Evolutionary conservation across 2,797 vertebrate genomes (phyloP).

Genomic region (Sylvilagus floridanus): DNA sequence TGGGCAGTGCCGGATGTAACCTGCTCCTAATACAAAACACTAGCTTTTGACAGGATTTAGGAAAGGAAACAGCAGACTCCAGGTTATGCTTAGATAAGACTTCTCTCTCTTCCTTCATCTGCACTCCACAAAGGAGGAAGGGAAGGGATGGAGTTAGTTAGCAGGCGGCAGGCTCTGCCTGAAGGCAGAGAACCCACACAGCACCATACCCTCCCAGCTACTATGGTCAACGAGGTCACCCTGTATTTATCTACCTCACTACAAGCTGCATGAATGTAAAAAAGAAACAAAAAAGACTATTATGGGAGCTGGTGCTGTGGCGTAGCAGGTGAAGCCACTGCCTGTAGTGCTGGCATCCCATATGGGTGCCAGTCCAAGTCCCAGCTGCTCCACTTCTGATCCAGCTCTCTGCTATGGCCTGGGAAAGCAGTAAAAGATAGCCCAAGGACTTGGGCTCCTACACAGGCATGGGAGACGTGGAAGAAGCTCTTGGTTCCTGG

Average conservation of each 20-base stretch:
- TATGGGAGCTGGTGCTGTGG: no score
- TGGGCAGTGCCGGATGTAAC: not conserved
- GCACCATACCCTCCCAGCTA: not conserved
- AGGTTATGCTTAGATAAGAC: not conserved
- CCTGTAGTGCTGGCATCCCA: no score
- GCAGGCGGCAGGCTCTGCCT: not conserved
- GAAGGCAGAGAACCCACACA: not conserved
- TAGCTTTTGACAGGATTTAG: not conserved
- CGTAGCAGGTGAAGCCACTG: no score
- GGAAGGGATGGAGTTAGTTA: not conserved
- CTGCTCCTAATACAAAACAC: not conserved
- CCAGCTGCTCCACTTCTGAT: no score
- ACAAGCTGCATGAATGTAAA: not conserved
- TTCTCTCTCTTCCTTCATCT: not conserved
- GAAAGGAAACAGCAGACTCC: not conserved
- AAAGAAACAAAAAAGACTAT: no score
- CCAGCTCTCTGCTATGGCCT: no score
- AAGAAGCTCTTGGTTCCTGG: no score
- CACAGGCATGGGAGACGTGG: no score
- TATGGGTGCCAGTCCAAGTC: no score
- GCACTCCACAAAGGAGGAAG: not conserved
- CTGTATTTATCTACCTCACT: not conserved
- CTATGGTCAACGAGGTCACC: rapidly evolving
- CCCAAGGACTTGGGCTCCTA: no score
- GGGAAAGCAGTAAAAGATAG: no score